Evolutionary conservation across 2,888 invertebrate genomes (phyloP).

Genomic region (Tryphoninae sp.): DNA sequence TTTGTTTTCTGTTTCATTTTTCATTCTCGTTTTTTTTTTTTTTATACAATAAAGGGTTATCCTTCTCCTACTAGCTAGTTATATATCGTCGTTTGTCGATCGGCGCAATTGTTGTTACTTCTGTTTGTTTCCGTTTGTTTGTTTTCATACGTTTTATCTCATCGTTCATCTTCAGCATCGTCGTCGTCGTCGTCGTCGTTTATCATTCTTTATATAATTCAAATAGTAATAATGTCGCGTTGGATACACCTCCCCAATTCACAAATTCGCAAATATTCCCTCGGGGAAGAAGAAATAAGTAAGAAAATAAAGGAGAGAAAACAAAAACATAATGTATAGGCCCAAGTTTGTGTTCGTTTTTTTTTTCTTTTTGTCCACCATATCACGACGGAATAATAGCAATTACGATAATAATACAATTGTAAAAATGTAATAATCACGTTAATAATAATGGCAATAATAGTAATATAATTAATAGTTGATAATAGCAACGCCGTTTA

Average conservation of each 20-base stretch:
- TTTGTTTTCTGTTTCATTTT: slow-evolving; percentile 7
- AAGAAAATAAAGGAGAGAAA: not conserved
- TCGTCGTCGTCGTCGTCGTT: slow-evolving; percentile 26
- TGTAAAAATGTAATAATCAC: slow-evolving; percentile 71
- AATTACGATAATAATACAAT: slow-evolving; percentile 72
- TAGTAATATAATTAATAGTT: slow-evolving; percentile 66
- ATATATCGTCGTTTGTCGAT: slow-evolving; percentile 65
- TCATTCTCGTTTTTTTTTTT: slow-evolving; percentile 41
- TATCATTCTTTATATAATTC: not conserved
- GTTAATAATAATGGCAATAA: slow-evolving; percentile 69
- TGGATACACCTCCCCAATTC: slow-evolving; percentile 26
- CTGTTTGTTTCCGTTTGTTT: slow-evolving; percentile 44
- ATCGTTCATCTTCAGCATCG: slow-evolving; percentile 39
- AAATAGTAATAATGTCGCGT: slow-evolving; percentile 10
- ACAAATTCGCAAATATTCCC: not conserved
- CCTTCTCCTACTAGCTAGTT: slow-evolving; percentile 65
- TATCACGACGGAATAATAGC: slow-evolving; percentile 67
- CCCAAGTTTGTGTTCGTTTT: slow-evolving; percentile 53
- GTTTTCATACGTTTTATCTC: slow-evolving; percentile 46
- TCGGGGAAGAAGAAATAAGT: not conserved
- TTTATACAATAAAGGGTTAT: slow-evolving; percentile 79
- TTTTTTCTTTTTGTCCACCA: slow-evolving; percentile 51
- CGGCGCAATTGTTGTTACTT: slow-evolving; percentile 59
- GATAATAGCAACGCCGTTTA: slow-evolving; percentile 75
- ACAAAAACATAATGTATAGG: slow-evolving; percentile 15